phyloP scores from a whole-genome alignment of 2,113 vertebrate species.

The Erinaceus europaeus region DNA sequence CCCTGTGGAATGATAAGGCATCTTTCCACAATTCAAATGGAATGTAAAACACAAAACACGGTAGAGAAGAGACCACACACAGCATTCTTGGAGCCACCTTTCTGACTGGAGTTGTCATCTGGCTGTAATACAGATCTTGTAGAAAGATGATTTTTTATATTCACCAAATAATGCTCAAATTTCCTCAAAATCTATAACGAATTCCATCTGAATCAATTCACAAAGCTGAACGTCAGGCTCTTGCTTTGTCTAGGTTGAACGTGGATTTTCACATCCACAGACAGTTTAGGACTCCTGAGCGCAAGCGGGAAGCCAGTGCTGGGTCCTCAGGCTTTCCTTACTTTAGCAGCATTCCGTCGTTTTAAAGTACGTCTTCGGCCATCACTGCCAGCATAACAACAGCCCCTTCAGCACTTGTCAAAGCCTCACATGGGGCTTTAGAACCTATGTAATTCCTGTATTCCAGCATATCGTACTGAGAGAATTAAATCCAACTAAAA shows the following conservation, averaged over 20 bases:
- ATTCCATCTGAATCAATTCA: background rate
- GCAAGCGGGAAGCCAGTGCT: background rate
- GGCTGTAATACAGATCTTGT: background rate
- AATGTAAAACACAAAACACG: slow-evolving; percentile 27
- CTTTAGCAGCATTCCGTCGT: slow-evolving; percentile 18
- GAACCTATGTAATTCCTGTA: slow-evolving; percentile 23
- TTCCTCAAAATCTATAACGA: background rate
- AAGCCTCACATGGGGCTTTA: slow-evolving; percentile 28
- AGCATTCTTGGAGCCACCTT: background rate
- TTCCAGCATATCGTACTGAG: background rate
- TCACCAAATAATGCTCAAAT: background rate
- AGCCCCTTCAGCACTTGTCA: slow-evolving; percentile 47
- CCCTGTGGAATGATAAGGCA: background rate
- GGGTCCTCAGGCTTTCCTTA: slow-evolving; percentile 26
- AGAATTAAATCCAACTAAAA: slow-evolving; percentile 46
- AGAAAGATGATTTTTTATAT: background rate
- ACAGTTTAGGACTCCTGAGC: background rate
- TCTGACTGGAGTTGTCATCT: background rate
- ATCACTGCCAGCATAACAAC: background rate
- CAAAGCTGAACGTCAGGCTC: background rate
- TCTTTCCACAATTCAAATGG: slow-evolving; percentile 6
- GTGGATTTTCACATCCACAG: slow-evolving; percentile 18
- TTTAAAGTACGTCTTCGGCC: background rate
- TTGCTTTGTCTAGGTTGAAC: background rate
- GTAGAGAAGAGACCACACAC: background rate